These are phyloP conservation scores for Condylura cristata DNA, from an alignment of 2,113 vertebrate genomes.

Conservation along the genomic window DNA sequence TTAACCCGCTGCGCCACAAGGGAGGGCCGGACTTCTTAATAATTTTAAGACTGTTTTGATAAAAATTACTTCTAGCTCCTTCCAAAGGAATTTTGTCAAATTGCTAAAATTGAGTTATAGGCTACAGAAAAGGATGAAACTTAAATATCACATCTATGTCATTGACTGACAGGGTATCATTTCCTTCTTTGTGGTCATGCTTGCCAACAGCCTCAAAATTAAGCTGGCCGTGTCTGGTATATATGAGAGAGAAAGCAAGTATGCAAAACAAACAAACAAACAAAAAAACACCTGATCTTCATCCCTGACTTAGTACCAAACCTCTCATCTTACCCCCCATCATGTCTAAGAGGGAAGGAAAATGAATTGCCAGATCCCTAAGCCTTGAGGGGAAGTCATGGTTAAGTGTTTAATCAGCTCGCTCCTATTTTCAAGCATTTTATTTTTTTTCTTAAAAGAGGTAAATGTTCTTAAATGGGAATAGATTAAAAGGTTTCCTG, in stretches of 20 bases:
- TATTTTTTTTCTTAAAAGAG: not conserved
- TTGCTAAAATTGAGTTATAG: not conserved
- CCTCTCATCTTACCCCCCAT: not conserved
- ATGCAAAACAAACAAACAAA: not conserved
- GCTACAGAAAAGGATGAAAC: not conserved
- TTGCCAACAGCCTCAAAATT: not conserved
- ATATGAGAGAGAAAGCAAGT: not conserved
- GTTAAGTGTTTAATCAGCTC: not conserved
- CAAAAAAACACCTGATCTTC: not conserved
- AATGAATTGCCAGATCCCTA: not conserved
- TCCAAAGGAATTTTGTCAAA: not conserved
- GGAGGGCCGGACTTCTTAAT: not conserved
- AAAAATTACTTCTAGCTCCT: not conserved
- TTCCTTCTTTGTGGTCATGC: not conserved
- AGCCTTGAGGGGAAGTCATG: not conserved
- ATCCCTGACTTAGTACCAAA: not conserved
- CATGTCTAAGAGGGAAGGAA: not conserved
- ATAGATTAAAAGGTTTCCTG: not conserved
- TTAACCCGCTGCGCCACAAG: too few relatives aligned
- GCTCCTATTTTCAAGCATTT: not conserved
- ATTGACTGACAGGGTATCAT: not conserved
- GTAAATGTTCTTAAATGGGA: not conserved
- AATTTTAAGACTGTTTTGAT: not conserved
- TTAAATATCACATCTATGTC: not conserved
- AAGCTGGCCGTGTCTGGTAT: not conserved